Evolutionary conservation across 2,888 invertebrate species (phyloP).

Genomic region (Pterostichus niger): DNA sequence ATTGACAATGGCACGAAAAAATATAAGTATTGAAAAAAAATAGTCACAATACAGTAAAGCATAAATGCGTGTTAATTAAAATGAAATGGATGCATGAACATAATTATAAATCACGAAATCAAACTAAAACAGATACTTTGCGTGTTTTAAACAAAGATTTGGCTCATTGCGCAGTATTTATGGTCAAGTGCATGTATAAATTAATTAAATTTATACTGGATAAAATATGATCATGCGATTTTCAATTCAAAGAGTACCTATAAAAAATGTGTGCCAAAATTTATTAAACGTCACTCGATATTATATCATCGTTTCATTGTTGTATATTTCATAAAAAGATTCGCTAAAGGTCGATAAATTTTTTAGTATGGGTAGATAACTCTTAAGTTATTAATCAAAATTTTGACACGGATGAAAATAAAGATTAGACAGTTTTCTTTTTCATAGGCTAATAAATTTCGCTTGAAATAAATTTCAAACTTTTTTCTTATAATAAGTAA

Average conservation of each 20-base stretch:
- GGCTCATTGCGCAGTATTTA: too few species aligned
- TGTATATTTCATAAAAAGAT: slow-evolving; percentile 1
- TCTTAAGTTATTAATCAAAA: slow-evolving; percentile 14
- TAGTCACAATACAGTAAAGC: background rate
- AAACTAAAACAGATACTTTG: too few species aligned
- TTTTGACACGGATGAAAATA: background rate
- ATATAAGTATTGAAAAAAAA: slow-evolving; percentile 3
- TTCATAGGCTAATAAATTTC: background rate
- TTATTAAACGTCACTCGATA: background rate
- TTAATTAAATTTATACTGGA: background rate
- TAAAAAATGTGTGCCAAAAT: background rate
- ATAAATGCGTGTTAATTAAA: slow-evolving; percentile 24
- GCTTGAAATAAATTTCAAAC: background rate
- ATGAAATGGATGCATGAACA: background rate
- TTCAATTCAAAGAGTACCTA: background rate
- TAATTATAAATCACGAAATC: background rate
- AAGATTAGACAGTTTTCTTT: background rate
- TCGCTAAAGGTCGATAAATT: background rate
- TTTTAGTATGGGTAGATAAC: background rate
- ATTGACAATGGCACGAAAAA: slow-evolving; percentile 57
- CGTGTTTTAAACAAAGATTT: too few species aligned
- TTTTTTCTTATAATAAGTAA: too few species aligned
- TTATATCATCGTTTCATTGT: slow-evolving; percentile 11
- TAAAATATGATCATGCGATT: background rate
- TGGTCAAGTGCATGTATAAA: background rate